Base-by-base conservation (phyloP, 1,140 invertebrate species). In the Dufourea novaeangliae region DNA sequence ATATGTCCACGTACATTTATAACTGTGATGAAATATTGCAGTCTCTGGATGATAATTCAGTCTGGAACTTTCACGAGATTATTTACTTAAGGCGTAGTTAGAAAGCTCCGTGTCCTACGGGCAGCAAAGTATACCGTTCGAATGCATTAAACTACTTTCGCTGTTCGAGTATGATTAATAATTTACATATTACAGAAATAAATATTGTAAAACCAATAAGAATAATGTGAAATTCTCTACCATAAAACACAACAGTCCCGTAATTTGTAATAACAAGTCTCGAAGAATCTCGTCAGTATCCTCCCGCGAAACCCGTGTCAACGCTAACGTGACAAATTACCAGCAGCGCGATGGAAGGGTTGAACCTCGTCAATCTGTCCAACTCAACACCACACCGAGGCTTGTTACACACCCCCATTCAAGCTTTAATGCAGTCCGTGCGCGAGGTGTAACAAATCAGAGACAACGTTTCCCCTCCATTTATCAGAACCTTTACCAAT, bases 381-480 rank as follows among this genome's bases (percentile, higher is more conserved):
- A 25, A 20, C 10, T 54, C 59, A 34, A 22, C 61, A 25, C 8
- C 17, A n/a, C 62, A 41, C 44, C 11, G 46, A 52, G 11, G 1
- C 22, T 29, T 2, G 14, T 32, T 68, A 50, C 64, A 59, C 46
- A 61, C 71, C 54, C 57, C 41, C 44, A 44, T 57, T 57, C 14
- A 32, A 32, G 25, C n/a, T 27, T 54, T 46, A 75, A 75, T 29
- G 39, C 54, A 57, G 25, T 69, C 71, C n/a, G 44, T 32, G 46
- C 41, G 68, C 25, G 29, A 54, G 29, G 27, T n/a, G 73, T 11
- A 37, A 61, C 73, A 76, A 76, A 76, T 59, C 64, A 67, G 59
- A 69, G 46, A 59, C 64, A 69, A 69, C 52, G 52, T 69, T 67
- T 69, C 73, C 64, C 73, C 54, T 69, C 46, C 27, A 34, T 66